Evolutionary conservation across 1,140 invertebrate species (phyloP).

Genomic region (Tetraneura akinire): DNA sequence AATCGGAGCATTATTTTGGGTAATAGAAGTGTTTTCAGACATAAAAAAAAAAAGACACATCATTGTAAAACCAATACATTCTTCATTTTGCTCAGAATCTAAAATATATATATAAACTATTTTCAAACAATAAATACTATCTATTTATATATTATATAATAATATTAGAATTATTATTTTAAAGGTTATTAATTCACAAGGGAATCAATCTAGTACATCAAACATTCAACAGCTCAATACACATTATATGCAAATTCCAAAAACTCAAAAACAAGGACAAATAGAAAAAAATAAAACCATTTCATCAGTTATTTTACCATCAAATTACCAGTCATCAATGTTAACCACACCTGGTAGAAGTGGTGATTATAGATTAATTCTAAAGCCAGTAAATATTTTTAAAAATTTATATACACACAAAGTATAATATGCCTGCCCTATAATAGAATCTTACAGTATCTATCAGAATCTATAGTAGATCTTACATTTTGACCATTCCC

Average conservation of each 20-base stretch:
- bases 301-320: slow-evolving; percentile 35
- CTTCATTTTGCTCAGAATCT: no score
- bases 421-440: no score
- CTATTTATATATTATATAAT: not conserved
- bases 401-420: no score
- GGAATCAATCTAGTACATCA: not conserved
- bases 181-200: not conserved
- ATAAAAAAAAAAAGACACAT: no score
- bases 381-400: slow-evolving; percentile 34
- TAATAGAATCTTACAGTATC: no score
- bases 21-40: no score
- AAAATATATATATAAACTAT: no score
- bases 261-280: slow-evolving; percentile 30
- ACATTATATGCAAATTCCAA: slow-evolving; percentile 35
- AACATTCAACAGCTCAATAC: slow-evolving; percentile 20
- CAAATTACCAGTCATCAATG: slow-evolving; percentile 23
- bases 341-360: slow-evolving; percentile 2
- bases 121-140: no score
- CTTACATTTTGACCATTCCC: no score
- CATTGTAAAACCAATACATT: no score
- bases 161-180: not conserved
- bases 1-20: no score
- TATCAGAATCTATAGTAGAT: no score
- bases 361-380: slow-evolving; percentile 30
- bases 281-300: slow-evolving; percentile 8